These are phyloP conservation scores for Eupristina koningsbergeri DNA, from an alignment of 1,140 invertebrate genomes.

Conservation along the genomic window DNA sequence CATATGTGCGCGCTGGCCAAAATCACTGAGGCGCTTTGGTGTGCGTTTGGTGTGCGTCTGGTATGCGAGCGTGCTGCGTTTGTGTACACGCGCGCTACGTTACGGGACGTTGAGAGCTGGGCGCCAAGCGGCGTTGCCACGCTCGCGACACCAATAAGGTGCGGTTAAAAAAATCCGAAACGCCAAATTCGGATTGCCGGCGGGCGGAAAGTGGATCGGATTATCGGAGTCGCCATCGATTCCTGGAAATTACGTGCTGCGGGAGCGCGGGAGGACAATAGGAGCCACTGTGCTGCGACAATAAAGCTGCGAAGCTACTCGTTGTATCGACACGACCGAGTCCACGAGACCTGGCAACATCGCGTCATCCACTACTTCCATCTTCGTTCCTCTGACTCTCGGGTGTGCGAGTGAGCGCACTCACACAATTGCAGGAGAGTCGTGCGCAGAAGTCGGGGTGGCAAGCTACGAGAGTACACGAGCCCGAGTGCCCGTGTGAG, in stretches of 20 bases:
- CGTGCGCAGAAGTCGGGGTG: too few species aligned
- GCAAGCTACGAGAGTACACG: too few species aligned
- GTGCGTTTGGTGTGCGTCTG: too few species aligned
- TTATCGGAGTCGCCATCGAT: not conserved
- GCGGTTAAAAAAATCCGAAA: not conserved
- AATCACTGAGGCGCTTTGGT: too few species aligned
- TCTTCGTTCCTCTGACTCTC: conserved; percentile 10
- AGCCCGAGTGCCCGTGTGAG: not conserved
- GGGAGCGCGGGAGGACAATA: too few species aligned
- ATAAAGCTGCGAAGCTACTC: not conserved
- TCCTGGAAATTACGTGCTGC: too few species aligned
- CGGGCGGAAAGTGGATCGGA: too few species aligned
- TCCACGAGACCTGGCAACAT: conserved; percentile 62
- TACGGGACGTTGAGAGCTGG: conserved; percentile 59
- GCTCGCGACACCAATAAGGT: conserved; percentile 43
- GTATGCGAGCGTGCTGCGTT: not conserved
- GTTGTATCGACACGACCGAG: conserved; percentile 52
- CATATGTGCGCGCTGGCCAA: too few species aligned
- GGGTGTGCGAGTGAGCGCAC: too few species aligned
- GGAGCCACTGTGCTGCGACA: too few species aligned
- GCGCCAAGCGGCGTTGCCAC: conserved; percentile 50
- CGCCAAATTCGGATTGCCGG: too few species aligned
- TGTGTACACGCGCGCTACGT: conserved; percentile 25
- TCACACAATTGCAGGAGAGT: too few species aligned
- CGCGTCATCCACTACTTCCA: conserved; percentile 47